Evolutionary conservation across 2,113 vertebrate genomes (phyloP).

Genomic region (Oncorhynchus masou): DNA sequence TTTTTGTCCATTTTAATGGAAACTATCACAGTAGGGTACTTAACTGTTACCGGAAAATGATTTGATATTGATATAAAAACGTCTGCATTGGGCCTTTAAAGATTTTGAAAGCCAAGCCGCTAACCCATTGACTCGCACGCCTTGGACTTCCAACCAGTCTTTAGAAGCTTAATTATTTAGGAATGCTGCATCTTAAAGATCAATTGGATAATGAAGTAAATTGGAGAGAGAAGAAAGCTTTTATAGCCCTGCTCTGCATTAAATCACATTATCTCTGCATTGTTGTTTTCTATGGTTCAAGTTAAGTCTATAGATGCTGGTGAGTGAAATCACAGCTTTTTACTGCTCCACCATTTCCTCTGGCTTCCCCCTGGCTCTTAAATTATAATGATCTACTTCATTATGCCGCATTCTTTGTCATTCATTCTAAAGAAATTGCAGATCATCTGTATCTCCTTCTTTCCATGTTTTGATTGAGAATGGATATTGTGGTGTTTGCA

Average conservation of each 20-base stretch:
- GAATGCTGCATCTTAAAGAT: constrained; percentile 6
- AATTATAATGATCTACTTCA: constrained; percentile 5
- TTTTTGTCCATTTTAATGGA: no score
- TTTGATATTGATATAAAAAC: no score
- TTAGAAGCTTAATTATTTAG: constrained; percentile 22
- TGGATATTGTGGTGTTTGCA: constrained; percentile 15
- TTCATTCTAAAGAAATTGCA: constrained; percentile 12
- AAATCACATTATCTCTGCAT: neutral
- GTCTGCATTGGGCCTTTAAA: no score
- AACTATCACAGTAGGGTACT: no score
- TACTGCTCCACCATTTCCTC: neutral
- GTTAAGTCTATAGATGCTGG: neutral
- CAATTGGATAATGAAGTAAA: constrained; percentile 21
- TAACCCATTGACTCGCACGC: constrained; percentile 1
- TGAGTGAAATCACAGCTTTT: neutral
- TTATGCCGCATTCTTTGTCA: constrained; percentile 3
- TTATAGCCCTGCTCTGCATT: neutral
- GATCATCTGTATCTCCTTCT: constrained; percentile 11
- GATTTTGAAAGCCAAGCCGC: no score
- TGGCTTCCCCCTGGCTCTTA: neutral
- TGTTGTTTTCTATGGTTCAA: neutral
- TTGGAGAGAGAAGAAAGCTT: neutral
- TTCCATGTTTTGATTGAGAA: neutral
- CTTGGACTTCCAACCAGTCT: constrained; percentile 10
- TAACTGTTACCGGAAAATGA: no score